phyloP scores from a whole-genome alignment of 1,140 invertebrate species.

The Helicoverpa armigera region DNA sequence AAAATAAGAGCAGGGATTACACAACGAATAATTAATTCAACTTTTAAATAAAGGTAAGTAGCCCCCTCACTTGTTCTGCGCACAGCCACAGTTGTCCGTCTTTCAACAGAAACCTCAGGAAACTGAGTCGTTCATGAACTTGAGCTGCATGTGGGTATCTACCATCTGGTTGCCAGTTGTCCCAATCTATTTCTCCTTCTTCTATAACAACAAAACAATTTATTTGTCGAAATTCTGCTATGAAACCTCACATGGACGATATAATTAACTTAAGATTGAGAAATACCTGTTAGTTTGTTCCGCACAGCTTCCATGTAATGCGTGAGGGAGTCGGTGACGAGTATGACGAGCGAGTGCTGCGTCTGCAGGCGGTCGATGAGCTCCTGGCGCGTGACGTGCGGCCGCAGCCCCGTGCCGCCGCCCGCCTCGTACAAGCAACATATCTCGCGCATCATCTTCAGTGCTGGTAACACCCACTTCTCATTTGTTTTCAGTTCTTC shows the following conservation, averaged over 20 bases:
- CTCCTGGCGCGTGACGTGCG: constrained; percentile 87
- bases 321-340: constrained; percentile 97
- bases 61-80: constrained; percentile 91
- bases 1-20: constrained; percentile 51
- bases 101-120: constrained; percentile 96
- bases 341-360: constrained; percentile 96
- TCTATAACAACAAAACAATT: constrained; percentile 58
- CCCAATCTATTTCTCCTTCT: constrained; percentile 93
- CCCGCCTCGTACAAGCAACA: constrained; percentile 96
- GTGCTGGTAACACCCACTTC: constrained; percentile 96
- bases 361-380: constrained; percentile 97
- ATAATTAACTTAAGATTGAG: constrained; percentile 25
- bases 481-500: constrained; percentile 96
- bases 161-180: constrained; percentile 94
- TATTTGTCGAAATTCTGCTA: no score
- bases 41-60: constrained; percentile 15
- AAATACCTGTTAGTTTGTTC: constrained; percentile 72
- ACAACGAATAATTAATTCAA: constrained; percentile 28
- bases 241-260: no score
- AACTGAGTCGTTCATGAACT: constrained; percentile 97
- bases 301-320: constrained; percentile 96
- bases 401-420: constrained; percentile 88
- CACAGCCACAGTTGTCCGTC: constrained; percentile 98
- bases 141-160: constrained; percentile 97
- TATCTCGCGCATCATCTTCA: constrained; percentile 98